phyloP scores from a whole-genome alignment of 2,113 vertebrate genomes.

The Sinosuthora webbiana region DNA sequence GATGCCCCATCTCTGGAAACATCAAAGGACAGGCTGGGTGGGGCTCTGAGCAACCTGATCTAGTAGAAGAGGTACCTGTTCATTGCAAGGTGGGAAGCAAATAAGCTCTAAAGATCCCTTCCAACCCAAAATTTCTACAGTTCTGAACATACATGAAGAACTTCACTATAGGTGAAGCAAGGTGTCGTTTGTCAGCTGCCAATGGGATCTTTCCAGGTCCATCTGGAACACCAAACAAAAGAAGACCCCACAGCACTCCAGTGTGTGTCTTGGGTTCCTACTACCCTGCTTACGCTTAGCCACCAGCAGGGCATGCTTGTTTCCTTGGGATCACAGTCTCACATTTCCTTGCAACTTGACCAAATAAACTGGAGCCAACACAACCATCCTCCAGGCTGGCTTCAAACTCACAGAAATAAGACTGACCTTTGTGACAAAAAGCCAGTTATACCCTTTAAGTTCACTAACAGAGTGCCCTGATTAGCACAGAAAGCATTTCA shows the following conservation, averaged over 20 bases:
- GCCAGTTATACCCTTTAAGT: background rate
- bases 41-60: background rate
- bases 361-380: background rate
- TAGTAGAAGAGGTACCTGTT: background rate
- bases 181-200: background rate
- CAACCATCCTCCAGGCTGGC: background rate
- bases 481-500: background rate
- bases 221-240: background rate
- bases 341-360: background rate
- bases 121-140: background rate
- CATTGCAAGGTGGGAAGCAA: background rate
- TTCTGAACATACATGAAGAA: background rate
- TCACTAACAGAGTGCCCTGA: background rate
- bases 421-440: background rate
- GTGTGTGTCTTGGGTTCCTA: background rate
- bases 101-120: background rate
- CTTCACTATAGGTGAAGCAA: background rate
- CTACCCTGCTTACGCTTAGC: background rate
- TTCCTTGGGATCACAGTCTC: background rate
- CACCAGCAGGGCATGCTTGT: background rate
- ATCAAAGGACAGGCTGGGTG: background rate
- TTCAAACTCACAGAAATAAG: background rate
- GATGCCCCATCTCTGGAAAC: background rate
- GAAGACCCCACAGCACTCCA: background rate
- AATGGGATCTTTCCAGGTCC: background rate